A percentile compares a stretch with the other conserved stretches of the same genome.
phyloP scores from a whole-genome alignment of 2,797 vertebrate species.

The Corythornis leucogaster region DNA sequence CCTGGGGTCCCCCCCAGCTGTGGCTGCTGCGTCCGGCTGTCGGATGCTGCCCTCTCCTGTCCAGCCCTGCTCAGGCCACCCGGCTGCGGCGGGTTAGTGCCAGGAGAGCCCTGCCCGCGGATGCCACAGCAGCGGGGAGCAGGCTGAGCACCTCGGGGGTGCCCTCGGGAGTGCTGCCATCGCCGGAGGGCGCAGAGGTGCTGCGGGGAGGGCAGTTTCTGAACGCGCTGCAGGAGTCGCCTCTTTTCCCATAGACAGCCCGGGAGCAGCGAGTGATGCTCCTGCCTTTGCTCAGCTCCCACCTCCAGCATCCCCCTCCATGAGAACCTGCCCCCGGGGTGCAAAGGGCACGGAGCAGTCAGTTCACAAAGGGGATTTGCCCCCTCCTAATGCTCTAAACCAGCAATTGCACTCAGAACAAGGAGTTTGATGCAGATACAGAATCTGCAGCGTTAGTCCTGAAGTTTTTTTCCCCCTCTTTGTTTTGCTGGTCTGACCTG shows the following conservation, averaged over 20 bases:
- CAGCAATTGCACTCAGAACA: rapidly evolving
- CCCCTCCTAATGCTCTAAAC: rapidly evolving
- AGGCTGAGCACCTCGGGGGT: not conserved
- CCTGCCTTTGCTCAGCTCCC: not conserved
- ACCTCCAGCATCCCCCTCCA: not conserved
- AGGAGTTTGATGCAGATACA: rapidly evolving
- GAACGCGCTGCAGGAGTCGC: too few species aligned
- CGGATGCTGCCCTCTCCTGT: slow-evolving; percentile 1
- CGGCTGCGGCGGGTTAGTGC: not conserved
- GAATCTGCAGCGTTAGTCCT: not conserved
- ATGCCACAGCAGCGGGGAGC: not conserved
- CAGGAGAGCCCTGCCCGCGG: not conserved
- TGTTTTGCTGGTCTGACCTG: not conserved
- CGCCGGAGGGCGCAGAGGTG: rapidly evolving
- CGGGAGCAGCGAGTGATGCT: rapidly evolving
- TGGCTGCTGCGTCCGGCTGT: not conserved
- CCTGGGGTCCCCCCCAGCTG: too few species aligned
- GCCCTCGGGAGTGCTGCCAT: not conserved
- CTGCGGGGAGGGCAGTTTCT: rapidly evolving
- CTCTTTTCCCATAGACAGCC: not conserved
- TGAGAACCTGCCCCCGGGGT: rapidly evolving
- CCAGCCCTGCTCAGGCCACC: not conserved
- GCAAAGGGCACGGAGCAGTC: rapidly evolving
- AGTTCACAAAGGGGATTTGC: not conserved
- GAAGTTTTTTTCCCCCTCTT: not conserved